phyloP scores from a whole-genome alignment of 2,888 invertebrate species.

The Sphaeridia pumilis region DNA sequence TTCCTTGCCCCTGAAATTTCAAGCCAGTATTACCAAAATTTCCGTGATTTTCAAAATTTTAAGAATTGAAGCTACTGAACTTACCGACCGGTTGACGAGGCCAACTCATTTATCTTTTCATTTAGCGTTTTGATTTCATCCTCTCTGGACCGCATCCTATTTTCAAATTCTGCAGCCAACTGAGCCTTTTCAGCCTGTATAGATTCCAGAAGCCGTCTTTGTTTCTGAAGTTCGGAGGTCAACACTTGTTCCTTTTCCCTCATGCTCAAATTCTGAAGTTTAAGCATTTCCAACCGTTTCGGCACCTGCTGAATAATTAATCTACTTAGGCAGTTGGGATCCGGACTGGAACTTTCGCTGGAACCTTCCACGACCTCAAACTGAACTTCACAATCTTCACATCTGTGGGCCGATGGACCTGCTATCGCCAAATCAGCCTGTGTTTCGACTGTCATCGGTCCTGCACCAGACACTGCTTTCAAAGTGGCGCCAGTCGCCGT shows the following conservation, averaged over 20 bases:
- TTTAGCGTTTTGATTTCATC: slow-evolving; percentile 1
- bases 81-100: neutral
- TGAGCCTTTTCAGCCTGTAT: slow-evolving; percentile 17
- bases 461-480: too few species aligned
- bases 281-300: slow-evolving; percentile 35
- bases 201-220: neutral
- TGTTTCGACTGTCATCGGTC: neutral
- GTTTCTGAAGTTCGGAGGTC: slow-evolving; percentile 21
- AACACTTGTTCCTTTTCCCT: slow-evolving; percentile 30
- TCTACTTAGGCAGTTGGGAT: slow-evolving; percentile 24
- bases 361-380: slow-evolving; percentile 5
- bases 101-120: neutral
- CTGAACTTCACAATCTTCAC: neutral
- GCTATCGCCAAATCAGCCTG: neutral
- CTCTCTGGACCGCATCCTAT: neutral
- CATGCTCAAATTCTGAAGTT: slow-evolving; percentile 35
- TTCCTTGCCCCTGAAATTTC: slow-evolving; percentile 25
- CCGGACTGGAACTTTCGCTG: slow-evolving; percentile 6
- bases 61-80: neutral
- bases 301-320: slow-evolving; percentile 36
- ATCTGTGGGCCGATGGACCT: neutral
- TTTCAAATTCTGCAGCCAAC: neutral
- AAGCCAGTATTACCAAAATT: neutral
- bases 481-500: too few species aligned
- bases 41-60: neutral